These are phyloP conservation scores for Orthosia incerta DNA, from an alignment of 2,888 invertebrate species.

Conservation along the genomic window DNA sequence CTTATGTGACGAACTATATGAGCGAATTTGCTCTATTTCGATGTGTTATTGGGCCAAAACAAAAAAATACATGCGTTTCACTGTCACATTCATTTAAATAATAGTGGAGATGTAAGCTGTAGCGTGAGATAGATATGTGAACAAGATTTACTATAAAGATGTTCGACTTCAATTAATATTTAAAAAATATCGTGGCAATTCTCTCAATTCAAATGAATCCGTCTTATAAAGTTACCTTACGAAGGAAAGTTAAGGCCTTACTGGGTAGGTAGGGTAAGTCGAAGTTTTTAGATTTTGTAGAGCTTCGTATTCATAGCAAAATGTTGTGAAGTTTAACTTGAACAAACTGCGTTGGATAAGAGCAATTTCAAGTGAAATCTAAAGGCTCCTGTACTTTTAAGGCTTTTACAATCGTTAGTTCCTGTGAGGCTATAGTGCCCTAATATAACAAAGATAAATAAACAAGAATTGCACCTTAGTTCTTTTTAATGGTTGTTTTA, in stretches of 20 bases:
- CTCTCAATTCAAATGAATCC: slow-evolving; percentile 6
- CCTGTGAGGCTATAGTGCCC: background rate
- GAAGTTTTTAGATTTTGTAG: slow-evolving; percentile 26
- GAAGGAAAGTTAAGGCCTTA: background rate
- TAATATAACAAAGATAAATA: slow-evolving; percentile 4
- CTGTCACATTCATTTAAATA: slow-evolving; percentile 54
- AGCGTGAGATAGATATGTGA: slow-evolving; percentile 36
- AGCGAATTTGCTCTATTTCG: slow-evolving; percentile 34
- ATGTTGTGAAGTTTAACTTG: slow-evolving; percentile 2
- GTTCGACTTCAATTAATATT: slow-evolving; percentile 1
- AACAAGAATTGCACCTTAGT: background rate
- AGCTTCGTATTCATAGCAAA: slow-evolving; percentile 27
- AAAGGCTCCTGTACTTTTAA: slow-evolving; percentile 12
- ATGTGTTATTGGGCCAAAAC: slow-evolving; percentile 21
- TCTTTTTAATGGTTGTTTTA: slow-evolving; percentile 5
- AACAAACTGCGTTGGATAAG: slow-evolving; percentile 1
- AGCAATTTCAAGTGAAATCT: slow-evolving; percentile 15
- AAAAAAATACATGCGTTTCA: slow-evolving; percentile 29
- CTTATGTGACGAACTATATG: slow-evolving; percentile 29
- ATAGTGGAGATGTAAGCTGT: slow-evolving; percentile 23
- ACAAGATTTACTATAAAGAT: slow-evolving; percentile 14
- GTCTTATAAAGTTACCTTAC: slow-evolving; percentile 1
- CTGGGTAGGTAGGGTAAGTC: background rate
- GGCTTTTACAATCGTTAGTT: background rate
- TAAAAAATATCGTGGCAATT: slow-evolving; percentile 5